Evolutionary conservation across 2,888 invertebrate species (phyloP).

Genomic region (Melinopterus prodromus): DNA sequence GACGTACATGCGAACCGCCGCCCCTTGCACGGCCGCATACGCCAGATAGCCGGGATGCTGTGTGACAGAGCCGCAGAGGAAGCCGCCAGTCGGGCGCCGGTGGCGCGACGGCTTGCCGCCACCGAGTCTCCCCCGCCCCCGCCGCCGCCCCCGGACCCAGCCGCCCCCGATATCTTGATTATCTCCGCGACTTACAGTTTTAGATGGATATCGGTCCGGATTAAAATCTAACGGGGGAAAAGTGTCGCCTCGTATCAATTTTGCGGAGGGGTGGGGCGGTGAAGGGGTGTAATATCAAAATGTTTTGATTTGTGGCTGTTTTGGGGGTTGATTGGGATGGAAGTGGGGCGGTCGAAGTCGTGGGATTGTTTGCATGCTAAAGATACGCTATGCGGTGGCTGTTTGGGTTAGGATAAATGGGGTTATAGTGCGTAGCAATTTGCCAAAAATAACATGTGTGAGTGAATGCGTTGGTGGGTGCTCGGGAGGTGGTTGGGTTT

Average conservation of each 20-base stretch:
- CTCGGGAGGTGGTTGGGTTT: not conserved
- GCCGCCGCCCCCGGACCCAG: conserved; percentile 37
- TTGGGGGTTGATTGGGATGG: not conserved
- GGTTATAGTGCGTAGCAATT: not conserved
- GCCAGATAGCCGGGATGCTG: conserved; percentile 44
- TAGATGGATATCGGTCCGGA: not conserved
- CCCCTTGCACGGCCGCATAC: conserved; percentile 31
- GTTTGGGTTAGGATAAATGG: not conserved
- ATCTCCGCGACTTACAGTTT: conserved; percentile 30
- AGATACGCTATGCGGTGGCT: not conserved
- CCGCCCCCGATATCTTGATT: conserved; percentile 41
- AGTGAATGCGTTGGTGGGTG: not conserved
- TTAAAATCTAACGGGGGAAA: not conserved
- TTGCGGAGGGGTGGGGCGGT: not conserved
- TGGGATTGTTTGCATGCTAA: not conserved
- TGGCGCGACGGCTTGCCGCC: conserved; percentile 26
- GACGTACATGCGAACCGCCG: conserved; percentile 27
- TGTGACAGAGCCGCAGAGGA: conserved; percentile 43
- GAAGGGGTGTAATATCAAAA: not conserved
- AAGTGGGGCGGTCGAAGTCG: not conserved
- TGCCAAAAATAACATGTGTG: not conserved
- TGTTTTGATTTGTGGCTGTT: not conserved
- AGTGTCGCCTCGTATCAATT: not conserved
- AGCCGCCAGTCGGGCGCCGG: conserved; percentile 47
- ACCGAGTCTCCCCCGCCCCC: conserved; percentile 33